Conservation (phyloP, 1,140 invertebrate genomes). For the Venustaconcha ellipsiformis region DNA sequence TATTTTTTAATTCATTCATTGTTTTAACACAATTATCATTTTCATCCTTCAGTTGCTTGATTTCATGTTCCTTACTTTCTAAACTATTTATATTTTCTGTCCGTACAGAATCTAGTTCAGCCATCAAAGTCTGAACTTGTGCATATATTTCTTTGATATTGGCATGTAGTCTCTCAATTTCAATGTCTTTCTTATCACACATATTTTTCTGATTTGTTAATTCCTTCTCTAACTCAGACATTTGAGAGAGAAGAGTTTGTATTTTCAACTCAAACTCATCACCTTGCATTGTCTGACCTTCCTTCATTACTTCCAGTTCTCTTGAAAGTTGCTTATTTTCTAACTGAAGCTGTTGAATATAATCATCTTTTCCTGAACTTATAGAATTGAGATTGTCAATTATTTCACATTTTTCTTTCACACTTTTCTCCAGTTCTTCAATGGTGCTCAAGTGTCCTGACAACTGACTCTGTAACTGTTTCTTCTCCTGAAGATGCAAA, state of each 20-base stretch:
- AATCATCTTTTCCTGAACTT: neutral
- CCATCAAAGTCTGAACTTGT: neutral
- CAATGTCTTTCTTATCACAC: conserved; percentile 1
- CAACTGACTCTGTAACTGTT: too few species aligned
- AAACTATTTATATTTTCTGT: neutral
- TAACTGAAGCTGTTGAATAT: neutral
- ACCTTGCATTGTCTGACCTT: conserved; percentile 14
- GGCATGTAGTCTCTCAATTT: neutral
- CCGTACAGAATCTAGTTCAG: conserved; percentile 5
- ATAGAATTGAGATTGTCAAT: neutral
- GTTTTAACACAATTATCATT: too few species aligned
- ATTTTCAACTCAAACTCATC: conserved; percentile 19
- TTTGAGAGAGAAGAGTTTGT: conserved; percentile 11
- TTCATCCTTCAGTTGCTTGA: neutral
- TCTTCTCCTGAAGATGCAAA: too few species aligned
- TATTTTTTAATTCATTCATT: too few species aligned
- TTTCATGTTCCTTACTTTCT: conserved; percentile 8
- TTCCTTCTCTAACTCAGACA: conserved; percentile 19
- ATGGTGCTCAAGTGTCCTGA: too few species aligned
- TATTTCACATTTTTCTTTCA: neutral
- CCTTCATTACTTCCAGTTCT: conserved; percentile 21
- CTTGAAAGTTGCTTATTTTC: conserved; percentile 12
- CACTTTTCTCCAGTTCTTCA: too few species aligned
- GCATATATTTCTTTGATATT: neutral
- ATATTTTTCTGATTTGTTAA: conserved; percentile 8